Evolutionary conservation across 2,797 vertebrate genomes (phyloP).

Genomic region (Emydoidea blandingii): DNA sequence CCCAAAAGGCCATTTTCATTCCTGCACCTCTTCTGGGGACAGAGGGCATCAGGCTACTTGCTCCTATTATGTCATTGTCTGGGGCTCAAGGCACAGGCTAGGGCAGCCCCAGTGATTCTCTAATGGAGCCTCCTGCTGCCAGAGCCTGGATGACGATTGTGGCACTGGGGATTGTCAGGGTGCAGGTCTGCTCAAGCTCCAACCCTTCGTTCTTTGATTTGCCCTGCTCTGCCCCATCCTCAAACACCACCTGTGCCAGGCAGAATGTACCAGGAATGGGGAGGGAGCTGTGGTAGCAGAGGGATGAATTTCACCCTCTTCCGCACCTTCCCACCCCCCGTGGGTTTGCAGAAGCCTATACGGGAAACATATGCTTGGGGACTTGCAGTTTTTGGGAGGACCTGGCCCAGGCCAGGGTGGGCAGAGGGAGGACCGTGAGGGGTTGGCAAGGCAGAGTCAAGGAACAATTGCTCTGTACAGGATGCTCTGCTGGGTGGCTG

Average conservation of each 20-base stretch:
- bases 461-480: neutral
- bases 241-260: neutral
- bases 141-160: neutral
- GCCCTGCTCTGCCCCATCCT: neutral
- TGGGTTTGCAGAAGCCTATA: neutral
- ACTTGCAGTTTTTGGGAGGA: neutral
- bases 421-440: neutral
- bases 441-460: neutral
- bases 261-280: neutral
- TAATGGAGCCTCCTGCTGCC: neutral
- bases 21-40: neutral
- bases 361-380: fast-evolving
- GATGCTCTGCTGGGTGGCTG: neutral
- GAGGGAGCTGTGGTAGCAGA: neutral
- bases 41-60: neutral
- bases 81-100: neutral
- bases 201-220: neutral
- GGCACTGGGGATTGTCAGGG: neutral
- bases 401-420: neutral
- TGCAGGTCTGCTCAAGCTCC: neutral
- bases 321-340: neutral
- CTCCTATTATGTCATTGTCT: neutral
- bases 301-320: neutral
- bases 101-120: neutral
- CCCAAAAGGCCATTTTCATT: neutral